These are phyloP conservation scores for Heterotis niloticus DNA, from an alignment of 2,113 vertebrate genomes.

Conservation along the genomic window DNA sequence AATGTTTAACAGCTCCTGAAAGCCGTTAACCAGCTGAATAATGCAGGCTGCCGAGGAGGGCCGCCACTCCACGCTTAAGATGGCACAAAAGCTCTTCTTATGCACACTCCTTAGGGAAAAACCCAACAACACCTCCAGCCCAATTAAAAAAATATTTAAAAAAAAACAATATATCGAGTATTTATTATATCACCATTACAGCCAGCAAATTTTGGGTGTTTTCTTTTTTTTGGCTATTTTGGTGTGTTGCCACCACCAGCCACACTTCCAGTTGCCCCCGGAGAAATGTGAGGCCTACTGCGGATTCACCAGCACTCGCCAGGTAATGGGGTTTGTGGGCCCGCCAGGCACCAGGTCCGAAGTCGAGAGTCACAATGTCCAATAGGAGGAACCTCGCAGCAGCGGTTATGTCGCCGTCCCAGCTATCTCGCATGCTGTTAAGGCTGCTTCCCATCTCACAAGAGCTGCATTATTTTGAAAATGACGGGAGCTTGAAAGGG, in stretches of 20 bases:
- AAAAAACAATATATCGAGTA: neutral
- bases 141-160: neutral
- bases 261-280: neutral
- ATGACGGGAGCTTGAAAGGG: no score
- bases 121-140: neutral
- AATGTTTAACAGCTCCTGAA: slow-evolving; percentile 63
- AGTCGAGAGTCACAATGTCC: neutral
- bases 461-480: neutral
- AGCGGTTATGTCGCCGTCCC: no score
- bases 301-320: neutral
- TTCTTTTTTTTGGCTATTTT: neutral
- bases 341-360: no score
- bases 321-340: neutral
- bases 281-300: neutral
- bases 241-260: neutral
- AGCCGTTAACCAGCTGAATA: slow-evolving; percentile 51
- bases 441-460: neutral
- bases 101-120: neutral
- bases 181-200: neutral
- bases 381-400: neutral
- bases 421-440: neutral
- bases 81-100: slow-evolving; percentile 5
- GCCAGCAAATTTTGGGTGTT: neutral
- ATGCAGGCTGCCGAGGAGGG: slow-evolving; percentile 42
- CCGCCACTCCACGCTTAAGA: neutral